Conservation (phyloP, 2,113 vertebrate genomes). For the Pedetes capensis region DNA sequence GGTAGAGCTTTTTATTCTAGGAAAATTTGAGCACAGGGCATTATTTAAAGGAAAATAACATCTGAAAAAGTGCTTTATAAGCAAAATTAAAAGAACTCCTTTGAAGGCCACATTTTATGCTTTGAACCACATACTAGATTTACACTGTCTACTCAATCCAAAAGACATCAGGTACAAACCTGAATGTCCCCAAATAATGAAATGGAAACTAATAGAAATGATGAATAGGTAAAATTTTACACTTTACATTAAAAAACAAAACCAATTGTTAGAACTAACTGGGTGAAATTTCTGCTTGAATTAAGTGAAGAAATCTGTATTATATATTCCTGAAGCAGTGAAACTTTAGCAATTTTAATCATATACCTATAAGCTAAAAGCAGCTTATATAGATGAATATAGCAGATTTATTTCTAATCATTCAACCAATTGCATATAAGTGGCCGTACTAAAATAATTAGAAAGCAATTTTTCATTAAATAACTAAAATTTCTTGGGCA, state of each 20-base stretch:
- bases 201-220: background rate
- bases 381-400: background rate
- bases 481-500: slow-evolving; percentile 26
- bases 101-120: slow-evolving; percentile 25
- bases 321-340: background rate
- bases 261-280: background rate
- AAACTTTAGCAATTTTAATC: background rate
- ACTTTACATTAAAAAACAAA: slow-evolving; percentile 43
- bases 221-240: background rate
- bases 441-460: background rate
- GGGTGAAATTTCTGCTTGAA: background rate
- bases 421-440: background rate
- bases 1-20: slow-evolving; percentile 54
- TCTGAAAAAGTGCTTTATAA: slow-evolving; percentile 56
- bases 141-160: background rate
- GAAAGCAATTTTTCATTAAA: slow-evolving; percentile 36
- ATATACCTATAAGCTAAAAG: background rate
- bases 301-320: background rate
- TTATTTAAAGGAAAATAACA: slow-evolving; percentile 64
- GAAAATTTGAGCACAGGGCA: slow-evolving; percentile 61
- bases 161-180: background rate
- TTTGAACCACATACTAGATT: background rate
- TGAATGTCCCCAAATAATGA: background rate
- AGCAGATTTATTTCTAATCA: slow-evolving; percentile 32
- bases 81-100: slow-evolving; percentile 54